These are phyloP conservation scores for Adelphocoris suturalis DNA, from an alignment of 2,888 invertebrate species.

Conservation along the genomic window DNA sequence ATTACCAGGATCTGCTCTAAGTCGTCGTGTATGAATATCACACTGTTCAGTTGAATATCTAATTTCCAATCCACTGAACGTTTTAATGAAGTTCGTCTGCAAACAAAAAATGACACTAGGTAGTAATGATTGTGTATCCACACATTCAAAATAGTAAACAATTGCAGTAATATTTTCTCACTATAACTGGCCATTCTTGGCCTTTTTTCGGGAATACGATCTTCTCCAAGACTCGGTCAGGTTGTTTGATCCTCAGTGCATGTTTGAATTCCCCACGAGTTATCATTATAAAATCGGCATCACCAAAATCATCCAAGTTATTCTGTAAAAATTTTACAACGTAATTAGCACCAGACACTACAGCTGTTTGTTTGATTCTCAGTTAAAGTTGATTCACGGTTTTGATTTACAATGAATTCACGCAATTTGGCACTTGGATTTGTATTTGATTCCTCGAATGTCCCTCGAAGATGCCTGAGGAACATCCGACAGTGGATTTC, in stretches of 20 bases:
- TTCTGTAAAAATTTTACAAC: conserved; percentile 5
- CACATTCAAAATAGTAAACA: not conserved
- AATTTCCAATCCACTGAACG: conserved; percentile 18
- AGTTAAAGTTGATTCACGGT: too few species aligned
- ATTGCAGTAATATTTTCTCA: not conserved
- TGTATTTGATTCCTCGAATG: too few species aligned
- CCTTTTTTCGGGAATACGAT: not conserved
- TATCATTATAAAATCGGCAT: not conserved
- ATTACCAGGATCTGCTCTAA: too few species aligned
- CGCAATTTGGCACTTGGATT: too few species aligned
- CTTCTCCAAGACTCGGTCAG: not conserved
- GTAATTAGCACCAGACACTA: too few species aligned
- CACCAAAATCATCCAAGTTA: not conserved
- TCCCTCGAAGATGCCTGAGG: too few species aligned
- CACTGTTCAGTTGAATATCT: not conserved
- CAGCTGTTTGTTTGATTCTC: too few species aligned
- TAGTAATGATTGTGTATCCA: not conserved
- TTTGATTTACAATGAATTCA: too few species aligned
- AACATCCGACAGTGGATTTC: too few species aligned
- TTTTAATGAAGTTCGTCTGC: not conserved
- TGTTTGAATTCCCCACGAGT: not conserved
- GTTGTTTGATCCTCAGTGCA: conserved; percentile 20
- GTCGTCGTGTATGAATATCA: not conserved
- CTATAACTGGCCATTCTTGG: conserved; percentile 1
- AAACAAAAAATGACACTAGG: too few species aligned